Evolutionary conservation across 2,888 invertebrate genomes (phyloP).

Genomic region (Hesperia comma): DNA sequence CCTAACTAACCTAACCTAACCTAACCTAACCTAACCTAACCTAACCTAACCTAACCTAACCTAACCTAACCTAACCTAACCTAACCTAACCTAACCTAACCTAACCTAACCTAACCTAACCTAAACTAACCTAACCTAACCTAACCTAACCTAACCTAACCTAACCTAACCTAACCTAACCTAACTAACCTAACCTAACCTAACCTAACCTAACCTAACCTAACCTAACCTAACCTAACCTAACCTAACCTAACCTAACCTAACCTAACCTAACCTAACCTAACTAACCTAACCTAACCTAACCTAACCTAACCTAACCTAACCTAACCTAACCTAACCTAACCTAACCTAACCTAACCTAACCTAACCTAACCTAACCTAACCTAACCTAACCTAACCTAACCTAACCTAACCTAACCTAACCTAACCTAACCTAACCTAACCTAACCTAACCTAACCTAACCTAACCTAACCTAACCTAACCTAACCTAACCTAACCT

Average conservation of each 20-base stretch:
- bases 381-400: constrained; percentile 43
- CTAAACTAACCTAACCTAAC: constrained; percentile 35
- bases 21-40: constrained; percentile 35
- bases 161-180: constrained; percentile 38
- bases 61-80: constrained; percentile 28
- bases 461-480: constrained; percentile 45
- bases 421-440: constrained; percentile 42
- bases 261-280: constrained; percentile 41
- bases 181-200: constrained; percentile 37
- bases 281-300: constrained; percentile 39
- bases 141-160: constrained; percentile 38
- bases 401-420: constrained; percentile 43
- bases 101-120: constrained; percentile 36
- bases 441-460: constrained; percentile 44
- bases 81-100: constrained; percentile 38
- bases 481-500: constrained; percentile 41
- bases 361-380: constrained; percentile 41
- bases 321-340: constrained; percentile 41
- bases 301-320: constrained; percentile 40
- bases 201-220: constrained; percentile 37
- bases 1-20: constrained; percentile 38
- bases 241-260: constrained; percentile 35
- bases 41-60: constrained; percentile 36
- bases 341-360: constrained; percentile 41
- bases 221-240: constrained; percentile 35